phyloP scores from a whole-genome alignment of 2,888 invertebrate species.

The Trissonchulus latispiculum region DNA sequence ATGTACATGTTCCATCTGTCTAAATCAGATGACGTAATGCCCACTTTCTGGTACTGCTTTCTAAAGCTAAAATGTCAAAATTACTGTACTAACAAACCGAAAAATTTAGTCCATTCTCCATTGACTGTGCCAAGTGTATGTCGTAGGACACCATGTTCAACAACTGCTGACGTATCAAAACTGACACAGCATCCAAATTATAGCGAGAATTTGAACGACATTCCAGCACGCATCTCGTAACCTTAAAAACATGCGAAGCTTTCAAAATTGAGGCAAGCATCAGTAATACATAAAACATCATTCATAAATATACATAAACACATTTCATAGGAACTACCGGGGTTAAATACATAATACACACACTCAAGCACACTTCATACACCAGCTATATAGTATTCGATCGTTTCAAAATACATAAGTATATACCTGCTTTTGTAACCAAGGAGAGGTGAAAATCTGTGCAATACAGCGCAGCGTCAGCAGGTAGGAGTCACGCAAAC shows the following conservation, averaged over 20 bases:
- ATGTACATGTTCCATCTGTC: too few species aligned
- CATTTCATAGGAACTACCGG: too few species aligned
- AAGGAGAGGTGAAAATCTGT: slow-evolving; percentile 5
- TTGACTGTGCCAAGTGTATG: slow-evolving; percentile 62
- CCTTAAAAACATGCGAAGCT: not conserved
- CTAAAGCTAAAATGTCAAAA: too few species aligned
- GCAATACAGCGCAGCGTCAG: slow-evolving; percentile 28
- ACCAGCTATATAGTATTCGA: too few species aligned
- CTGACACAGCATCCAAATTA: slow-evolving; percentile 67
- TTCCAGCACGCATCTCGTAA: slow-evolving; percentile 58
- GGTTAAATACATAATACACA: too few species aligned
- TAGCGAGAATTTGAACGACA: slow-evolving; percentile 63
- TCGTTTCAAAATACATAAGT: too few species aligned
- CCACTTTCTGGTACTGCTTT: too few species aligned
- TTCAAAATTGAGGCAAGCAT: not conserved
- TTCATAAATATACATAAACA: too few species aligned
- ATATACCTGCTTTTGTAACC: slow-evolving; percentile 23
- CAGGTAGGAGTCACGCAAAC: slow-evolving; percentile 33
- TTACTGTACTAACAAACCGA: too few species aligned
- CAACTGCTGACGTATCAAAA: slow-evolving; percentile 69
- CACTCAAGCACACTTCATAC: too few species aligned
- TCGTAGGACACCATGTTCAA: slow-evolving; percentile 72
- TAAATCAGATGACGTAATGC: too few species aligned
- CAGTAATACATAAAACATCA: too few species aligned
- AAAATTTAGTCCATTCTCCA: slow-evolving; percentile 71